Evolutionary conservation across 2,113 vertebrate genomes (phyloP), one percentile per base, ranked within the genome.

Genomic region (Chascanopsetta lugubris): DNA sequence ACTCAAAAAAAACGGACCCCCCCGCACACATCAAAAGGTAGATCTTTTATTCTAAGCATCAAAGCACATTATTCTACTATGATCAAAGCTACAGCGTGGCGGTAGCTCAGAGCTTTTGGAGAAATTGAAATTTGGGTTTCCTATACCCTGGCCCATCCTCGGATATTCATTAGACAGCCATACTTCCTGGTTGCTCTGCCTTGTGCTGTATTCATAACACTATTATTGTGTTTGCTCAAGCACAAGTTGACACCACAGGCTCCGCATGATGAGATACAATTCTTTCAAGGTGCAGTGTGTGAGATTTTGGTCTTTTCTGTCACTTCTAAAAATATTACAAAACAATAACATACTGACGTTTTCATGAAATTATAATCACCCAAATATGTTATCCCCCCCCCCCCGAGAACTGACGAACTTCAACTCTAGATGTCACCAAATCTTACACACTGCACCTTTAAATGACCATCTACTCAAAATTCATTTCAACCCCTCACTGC

Each of bases 21-120:
- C 42, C 18, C 18, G 7, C 15, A 58, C 65, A 87, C 86, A 85
- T 88, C 82, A 90, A 87, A 88, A 81, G 82, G 71, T 82, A 29
- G 58, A 75, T 85, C 72, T 86, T 80, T 87, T 82, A 86, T 90
- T 87, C 82, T 70, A 80, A 78, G 64, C 80, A 87, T 88, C 86
- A 87, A 87, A 87, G 81, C 49, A 29, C 71, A 83, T 89, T 83
- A 79, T 85, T 88, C 72, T 30, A 61, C 55, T 24, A 32, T 77
- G 84, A 89, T 89, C 88, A 91, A 89, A 90, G 86, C 82, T 57
- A 8, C 56, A 27, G 48, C 45, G 1, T 1, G 40, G 42, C 15
- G 43, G 74, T 69, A 64, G 82, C 80, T 84, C 79, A 61, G 55
- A 85, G 82, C 72, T 71, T 72, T 71, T 68, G 63, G 49, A 80